Percentiles rank a stretch among this genome's conserved stretches.
phyloP scores from a whole-genome alignment of 2,113 vertebrate genomes.

The Herpetotheres cachinnans region DNA sequence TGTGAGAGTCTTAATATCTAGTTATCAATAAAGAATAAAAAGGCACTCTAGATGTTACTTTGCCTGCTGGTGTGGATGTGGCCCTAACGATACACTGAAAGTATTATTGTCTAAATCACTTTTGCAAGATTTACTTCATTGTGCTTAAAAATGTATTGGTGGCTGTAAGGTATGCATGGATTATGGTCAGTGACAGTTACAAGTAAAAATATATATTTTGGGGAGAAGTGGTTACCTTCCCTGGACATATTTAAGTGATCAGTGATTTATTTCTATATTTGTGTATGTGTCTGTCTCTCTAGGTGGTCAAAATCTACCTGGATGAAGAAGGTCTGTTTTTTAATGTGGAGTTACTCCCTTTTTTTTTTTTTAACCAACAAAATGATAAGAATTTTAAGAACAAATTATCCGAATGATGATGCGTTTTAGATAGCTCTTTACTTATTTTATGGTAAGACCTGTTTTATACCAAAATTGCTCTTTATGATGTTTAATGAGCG shows the following conservation, averaged over 20 bases:
- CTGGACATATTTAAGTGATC: background rate
- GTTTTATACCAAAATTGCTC: background rate
- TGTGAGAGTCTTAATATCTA: background rate
- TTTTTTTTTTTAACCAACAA: background rate
- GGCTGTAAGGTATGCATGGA: background rate
- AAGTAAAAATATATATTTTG: background rate
- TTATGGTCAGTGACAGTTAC: background rate
- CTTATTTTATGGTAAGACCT: background rate
- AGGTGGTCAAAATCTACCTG: background rate
- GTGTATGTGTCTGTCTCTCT: fast-evolving
- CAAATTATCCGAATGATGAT: background rate
- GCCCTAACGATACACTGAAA: background rate
- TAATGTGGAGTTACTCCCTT: background rate
- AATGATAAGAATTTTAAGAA: background rate
- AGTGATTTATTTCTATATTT: background rate
- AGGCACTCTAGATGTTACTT: background rate
- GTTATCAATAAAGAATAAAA: background rate
- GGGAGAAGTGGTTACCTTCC: background rate
- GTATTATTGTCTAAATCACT: background rate
- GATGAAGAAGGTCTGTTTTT: background rate
- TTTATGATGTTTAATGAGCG: background rate
- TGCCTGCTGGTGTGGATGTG: background rate
- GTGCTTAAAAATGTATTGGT: background rate
- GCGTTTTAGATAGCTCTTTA: background rate
- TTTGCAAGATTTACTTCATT: background rate